Base-by-base conservation (phyloP, 2,113 vertebrate genomes). In the Ptyas mucosa region DNA sequence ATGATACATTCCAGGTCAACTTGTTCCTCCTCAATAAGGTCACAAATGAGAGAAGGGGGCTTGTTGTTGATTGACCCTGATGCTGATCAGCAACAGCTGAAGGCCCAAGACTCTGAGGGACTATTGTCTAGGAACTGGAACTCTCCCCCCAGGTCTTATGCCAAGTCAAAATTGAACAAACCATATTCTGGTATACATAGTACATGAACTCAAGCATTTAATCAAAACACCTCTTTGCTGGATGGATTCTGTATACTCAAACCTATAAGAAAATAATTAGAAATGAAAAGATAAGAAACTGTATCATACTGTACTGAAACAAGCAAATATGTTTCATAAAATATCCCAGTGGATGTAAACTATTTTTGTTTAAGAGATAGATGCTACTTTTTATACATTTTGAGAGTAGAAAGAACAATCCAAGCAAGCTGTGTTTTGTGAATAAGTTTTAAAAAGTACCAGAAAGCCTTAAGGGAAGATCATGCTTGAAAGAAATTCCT, bases 401-500 rank as follows among this genome's bases (percentile, higher is more conserved):
- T 91, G 0, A 0, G 29, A 18, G 1, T 1, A 93, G 69, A 88
- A 87, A 92, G 23, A 34, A 88, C 4, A 58, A 81, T 51, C 81
- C n/a, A 69, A 81, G 34, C 61, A 90, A 75, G 95, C 87, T 69
- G 88, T 94, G 39, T 89, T 92, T 93, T 92, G 2, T 2, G 20
- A 43, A 89, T 2, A 64, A 43, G 26, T 75, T 52, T 91, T 43
- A 1, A 43, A 53, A 21, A 23, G 54, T 75, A 95, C 85, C 49
- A 49, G 34, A 92, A 58, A 94, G 51, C 64, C 51, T 89, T 85
- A 93, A 49, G 23, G 49, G 29, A 20, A 90, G 51, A 93, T 52
- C 49, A 52, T 55, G 29, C 90, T 89, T 34, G 29, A 26, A 81
- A 86, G 61, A 85, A 94, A 94, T 90, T 91, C 91, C 92, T 55